phyloP scores from a whole-genome alignment of 1,140 invertebrate genomes.

The Eriosoma lanigerum region DNA sequence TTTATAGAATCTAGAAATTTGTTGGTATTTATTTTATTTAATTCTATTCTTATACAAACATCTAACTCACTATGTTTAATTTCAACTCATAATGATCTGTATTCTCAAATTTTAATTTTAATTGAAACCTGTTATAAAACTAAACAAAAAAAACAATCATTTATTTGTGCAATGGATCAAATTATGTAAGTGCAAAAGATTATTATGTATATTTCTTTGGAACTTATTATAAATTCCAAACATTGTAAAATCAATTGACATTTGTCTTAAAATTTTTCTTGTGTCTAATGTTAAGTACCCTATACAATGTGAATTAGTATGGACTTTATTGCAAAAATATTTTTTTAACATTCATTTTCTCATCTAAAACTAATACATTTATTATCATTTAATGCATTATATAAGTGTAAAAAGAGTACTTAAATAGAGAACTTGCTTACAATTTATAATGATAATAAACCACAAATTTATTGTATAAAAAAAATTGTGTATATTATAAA shows the following conservation, averaged over 20 bases:
- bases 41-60: background rate
- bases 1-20: background rate
- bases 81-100: background rate
- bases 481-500: too few species aligned
- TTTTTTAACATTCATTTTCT: background rate
- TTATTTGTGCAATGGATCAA: background rate
- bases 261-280: background rate
- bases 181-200: background rate
- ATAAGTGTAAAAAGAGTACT: too few species aligned
- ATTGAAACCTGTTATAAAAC: background rate
- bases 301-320: background rate
- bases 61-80: background rate
- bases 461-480: too few species aligned
- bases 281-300: background rate
- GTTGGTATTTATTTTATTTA: background rate
- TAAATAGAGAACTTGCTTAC: too few species aligned
- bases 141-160: background rate
- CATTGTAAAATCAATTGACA: background rate
- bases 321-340: background rate
- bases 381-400: too few species aligned
- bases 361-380: too few species aligned
- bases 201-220: background rate
- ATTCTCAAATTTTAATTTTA: background rate
- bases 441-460: too few species aligned
- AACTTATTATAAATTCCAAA: background rate